Conservation (phyloP, 2,888 invertebrate species). For the Hipparchia semele region DNA sequence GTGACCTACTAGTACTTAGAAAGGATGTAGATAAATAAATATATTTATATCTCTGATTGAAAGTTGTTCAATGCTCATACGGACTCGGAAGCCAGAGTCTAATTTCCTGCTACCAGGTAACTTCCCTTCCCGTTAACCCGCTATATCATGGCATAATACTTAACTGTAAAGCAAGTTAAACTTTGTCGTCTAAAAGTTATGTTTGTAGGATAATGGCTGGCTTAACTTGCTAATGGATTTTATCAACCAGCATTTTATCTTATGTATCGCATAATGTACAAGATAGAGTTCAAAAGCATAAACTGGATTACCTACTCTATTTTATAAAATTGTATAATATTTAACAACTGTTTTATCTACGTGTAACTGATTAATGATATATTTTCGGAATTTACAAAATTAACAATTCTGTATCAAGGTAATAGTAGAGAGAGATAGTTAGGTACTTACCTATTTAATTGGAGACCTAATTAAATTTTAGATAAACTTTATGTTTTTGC, state of each 20-base stretch:
- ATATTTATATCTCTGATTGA: not conserved
- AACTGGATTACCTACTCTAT: too few species aligned
- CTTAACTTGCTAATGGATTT: slow-evolving; percentile 14
- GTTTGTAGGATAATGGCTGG: slow-evolving; percentile 9
- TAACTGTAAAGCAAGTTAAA: not conserved
- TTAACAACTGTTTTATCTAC: too few species aligned
- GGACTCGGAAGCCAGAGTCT: not conserved
- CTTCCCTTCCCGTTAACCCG: not conserved
- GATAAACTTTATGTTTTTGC: too few species aligned
- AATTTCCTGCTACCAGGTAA: slow-evolving; percentile 11
- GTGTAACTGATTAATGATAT: too few species aligned
- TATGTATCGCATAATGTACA: not conserved
- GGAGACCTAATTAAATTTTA: too few species aligned
- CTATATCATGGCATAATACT: not conserved
- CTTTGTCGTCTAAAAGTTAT: slow-evolving; percentile 12
- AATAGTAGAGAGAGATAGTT: not conserved
- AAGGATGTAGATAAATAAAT: too few species aligned
- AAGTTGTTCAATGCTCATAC: not conserved
- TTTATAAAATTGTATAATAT: too few species aligned
- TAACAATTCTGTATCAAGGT: not conserved
- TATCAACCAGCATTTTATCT: slow-evolving; percentile 4
- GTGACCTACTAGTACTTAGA: too few species aligned
- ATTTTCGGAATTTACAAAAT: too few species aligned
- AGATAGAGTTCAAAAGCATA: too few species aligned
- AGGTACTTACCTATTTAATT: not conserved